A percentile compares a stretch with the other conserved stretches of the same genome.
Evolutionary conservation across 2,888 invertebrate genomes (phyloP).

Genomic region (Eulithis prunata): DNA sequence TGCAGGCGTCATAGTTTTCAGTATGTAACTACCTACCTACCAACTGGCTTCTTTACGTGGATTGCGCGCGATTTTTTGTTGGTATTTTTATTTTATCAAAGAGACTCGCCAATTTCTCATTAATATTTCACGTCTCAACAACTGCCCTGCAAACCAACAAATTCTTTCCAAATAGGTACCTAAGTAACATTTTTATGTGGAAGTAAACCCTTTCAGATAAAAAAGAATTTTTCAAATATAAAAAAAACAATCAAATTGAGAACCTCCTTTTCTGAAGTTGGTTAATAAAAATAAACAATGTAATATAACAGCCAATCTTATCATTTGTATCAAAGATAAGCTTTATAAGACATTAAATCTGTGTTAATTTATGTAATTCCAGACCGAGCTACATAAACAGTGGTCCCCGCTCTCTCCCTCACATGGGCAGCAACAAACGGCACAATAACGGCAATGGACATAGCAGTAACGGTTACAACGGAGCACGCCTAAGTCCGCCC

Average conservation of each 20-base stretch:
- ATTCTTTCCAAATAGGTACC: too few relatives aligned
- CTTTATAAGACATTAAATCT: background rate
- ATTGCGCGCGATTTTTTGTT: background rate
- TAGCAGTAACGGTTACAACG: slow-evolving; percentile 51
- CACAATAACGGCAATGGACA: slow-evolving; percentile 43
- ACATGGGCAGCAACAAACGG: slow-evolving; percentile 62
- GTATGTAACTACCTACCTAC: background rate
- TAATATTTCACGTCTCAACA: background rate
- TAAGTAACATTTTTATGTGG: too few relatives aligned
- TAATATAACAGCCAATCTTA: too few relatives aligned
- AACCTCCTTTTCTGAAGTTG: too few relatives aligned
- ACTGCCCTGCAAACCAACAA: background rate
- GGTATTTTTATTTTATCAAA: slow-evolving; percentile 1
- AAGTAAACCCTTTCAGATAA: too few relatives aligned
- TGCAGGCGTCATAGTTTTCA: background rate
- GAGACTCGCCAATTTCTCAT: background rate
- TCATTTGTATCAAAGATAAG: too few relatives aligned
- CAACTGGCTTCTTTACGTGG: background rate
- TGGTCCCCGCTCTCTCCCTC: slow-evolving; percentile 74
- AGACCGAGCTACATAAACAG: slow-evolving; percentile 77
- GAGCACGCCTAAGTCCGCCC: slow-evolving; percentile 72
- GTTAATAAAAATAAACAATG: too few relatives aligned
- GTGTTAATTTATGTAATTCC: slow-evolving; percentile 41
- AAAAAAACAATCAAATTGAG: too few relatives aligned
- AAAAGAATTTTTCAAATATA: too few relatives aligned